Base-by-base conservation (phyloP, 2,797 vertebrate genomes). In the Enteromius unitaeniatus region DNA sequence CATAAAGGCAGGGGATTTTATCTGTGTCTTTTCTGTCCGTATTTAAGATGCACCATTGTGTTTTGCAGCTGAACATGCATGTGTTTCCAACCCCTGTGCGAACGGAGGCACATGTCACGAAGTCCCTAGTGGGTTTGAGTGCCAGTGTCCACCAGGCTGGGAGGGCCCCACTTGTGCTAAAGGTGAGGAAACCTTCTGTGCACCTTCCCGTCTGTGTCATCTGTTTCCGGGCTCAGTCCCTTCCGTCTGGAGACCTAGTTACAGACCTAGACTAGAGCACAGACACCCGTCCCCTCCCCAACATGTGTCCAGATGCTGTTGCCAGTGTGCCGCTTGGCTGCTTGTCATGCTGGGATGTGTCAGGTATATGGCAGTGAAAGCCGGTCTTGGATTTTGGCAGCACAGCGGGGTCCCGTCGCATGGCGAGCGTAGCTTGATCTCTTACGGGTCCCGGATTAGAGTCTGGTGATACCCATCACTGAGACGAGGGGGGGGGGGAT, bases 51-150 rank as follows among this genome's bases (percentile, higher is more conserved):
- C 34, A 11, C 21, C 19, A 11, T 42, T 85, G 34, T 84, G 28
- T 82, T 69, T 64, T 83, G 79, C 87, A 99, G 97, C 96, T 0
- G 96, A 98, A 84, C 97, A 98, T 6, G 95, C 97, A 84, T 99
- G 97, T 3, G 91, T 95, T 37, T 99, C 97, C 85, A 93, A 95
- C 88, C 98, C 97, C 0, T 99, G 98, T 78, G 96, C 96, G 87
- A 98, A 97, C 1, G 96, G 96, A 13, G 98, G 97, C n/a, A 95
- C 95, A 2, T 99, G 98, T 90, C 95, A 95, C 0, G 97, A 99
- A 89, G 95, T 95, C 83, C 89, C 93, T 0, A 90, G 95, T 0
- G 96, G 97, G 15, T 99, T 99, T 49, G 94, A 97, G 86, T 99
- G 98, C 91, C 96, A 93, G 87, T 99, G 98, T 90, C 96, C 95